Evolutionary conservation across 2,113 vertebrate genomes (phyloP), one percentile per base, ranked within the genome.

Genomic region (Zosterops borbonicus): DNA sequence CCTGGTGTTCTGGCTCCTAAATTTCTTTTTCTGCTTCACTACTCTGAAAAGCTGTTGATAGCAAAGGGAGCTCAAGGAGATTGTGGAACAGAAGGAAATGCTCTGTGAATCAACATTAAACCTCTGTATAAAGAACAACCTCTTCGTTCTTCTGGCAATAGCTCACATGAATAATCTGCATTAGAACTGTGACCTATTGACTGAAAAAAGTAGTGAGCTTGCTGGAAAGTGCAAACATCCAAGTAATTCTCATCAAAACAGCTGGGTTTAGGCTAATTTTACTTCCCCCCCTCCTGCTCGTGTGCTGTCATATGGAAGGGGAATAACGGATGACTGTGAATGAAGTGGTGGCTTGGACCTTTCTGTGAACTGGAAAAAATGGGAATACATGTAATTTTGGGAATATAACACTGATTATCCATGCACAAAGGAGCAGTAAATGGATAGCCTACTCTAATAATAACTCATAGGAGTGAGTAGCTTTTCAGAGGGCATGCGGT

Each of bases 321-420:
- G 58, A 92, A 82, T 49, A 74, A 93, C 29, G 3, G 47, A 73
- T 93, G 74, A 64, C 53, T 90, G 10, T 35, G 68, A 42, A 33
- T 75, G 64, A 85, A 76, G 35, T 74, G 44, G n/a, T 95, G 63
- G 39, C 35, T 76, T 77, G 76, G 79, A 87, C 82, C 39, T 80
- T 35, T 84, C 20, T 44, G 35, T 91, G 74, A 87, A 73, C 65
- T 92, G 81, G 89, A 87, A 95, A 95, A 94, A 71, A 14, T 68
- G 58, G 58, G 58, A 92, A 83, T 80, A 52, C 3, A 0, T 84
- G 76, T 78, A 70, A 89, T 83, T 90, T 87, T 89, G 44, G 25
- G 17, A 85, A 27, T 68, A 33, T 74, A 94, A 77, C 58, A 35
- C 60, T 52, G 55, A 92, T 65, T 73, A 85, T 82, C 60, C 62